phyloP scores from a whole-genome alignment of 2,113 vertebrate genomes.

The Aviceda subcristata region DNA sequence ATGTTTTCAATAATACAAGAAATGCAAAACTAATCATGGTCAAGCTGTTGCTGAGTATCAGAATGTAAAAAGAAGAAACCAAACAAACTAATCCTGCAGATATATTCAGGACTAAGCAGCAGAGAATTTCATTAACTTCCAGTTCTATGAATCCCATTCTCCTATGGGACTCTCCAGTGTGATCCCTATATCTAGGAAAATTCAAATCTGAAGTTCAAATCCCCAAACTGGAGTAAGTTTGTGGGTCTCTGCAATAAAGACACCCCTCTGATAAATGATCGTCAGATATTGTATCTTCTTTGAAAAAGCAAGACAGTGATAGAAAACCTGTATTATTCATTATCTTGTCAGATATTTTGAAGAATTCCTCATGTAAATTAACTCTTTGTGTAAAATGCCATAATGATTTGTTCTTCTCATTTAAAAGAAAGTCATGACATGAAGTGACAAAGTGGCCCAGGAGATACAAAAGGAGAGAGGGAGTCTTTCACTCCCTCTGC shows the following conservation, averaged over 20 bases:
- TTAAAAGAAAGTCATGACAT: not conserved
- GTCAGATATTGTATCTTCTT: not conserved
- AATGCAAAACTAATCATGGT: not conserved
- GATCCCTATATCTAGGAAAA: not conserved
- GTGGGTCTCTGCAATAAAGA: not conserved
- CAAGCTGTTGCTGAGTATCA: not conserved
- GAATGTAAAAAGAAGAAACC: not conserved
- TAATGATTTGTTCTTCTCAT: not conserved
- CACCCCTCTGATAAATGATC: not conserved
- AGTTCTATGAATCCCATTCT: not conserved
- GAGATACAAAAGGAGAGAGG: not conserved
- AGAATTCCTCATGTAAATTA: not conserved
- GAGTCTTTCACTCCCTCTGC: not conserved
- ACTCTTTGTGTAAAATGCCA: not conserved
- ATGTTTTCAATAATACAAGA: not conserved
- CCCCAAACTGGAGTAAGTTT: not conserved
- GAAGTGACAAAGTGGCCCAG: not conserved
- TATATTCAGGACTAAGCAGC: not conserved
- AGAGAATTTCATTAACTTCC: not conserved
- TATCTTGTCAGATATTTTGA: not conserved
- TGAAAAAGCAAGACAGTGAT: not conserved
- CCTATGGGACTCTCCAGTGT: not conserved
- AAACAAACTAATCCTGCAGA: not conserved
- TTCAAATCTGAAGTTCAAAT: not conserved
- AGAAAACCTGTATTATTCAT: not conserved